Evolutionary conservation across 2,888 invertebrate species (phyloP), one percentile per base, ranked within the genome.

Genomic region (Synanthedon vespiformis): DNA sequence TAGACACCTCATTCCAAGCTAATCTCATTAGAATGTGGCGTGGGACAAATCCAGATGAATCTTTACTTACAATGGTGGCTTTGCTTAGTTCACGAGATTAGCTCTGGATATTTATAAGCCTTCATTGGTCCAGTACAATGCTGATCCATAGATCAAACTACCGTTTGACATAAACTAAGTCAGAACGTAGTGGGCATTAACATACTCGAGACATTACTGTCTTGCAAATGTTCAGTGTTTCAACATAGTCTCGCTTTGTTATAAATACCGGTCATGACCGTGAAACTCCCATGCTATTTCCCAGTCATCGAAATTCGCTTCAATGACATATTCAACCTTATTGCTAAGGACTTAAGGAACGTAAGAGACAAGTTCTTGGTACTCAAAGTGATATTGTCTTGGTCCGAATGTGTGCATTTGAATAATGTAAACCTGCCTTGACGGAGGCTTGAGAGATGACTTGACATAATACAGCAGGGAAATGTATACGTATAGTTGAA

Each of bases 391-490:
- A 44, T 14, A 14, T 44, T 8, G 48, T 48, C 12, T 50, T 50
- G 63, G 69, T 67, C 62, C 61, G 74, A 73, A 74, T 63, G 70
- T 71, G 72, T 76, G 74, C 72, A 77, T 83, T 83, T 85, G 83
- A 85, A 86, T 85, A 83, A 84, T 82, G 78, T 78, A 78, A 83
- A 71, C 79, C 76, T 77, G 83, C 77, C 76, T 77, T 66, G 70
- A 67, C 67, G 65, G 69, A 72, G 74, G 71, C 73, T 63, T 67
- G 65, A 66, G 72, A 79, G 82, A 82, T 86, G 85, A 86, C 84
- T 80, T 74, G 76, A 76, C 84, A 80, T 80, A 81, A 82, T 81
- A 72, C 70, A 70, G 71, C 61, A 70, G 61, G 60, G 63, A 61
- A 71, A 72, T 67, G 62, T 51, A 61, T 58, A 22, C 18, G 61